Evolutionary conservation across 2,113 vertebrate species (phyloP).

Genomic region (Embiotoca jacksoni): DNA sequence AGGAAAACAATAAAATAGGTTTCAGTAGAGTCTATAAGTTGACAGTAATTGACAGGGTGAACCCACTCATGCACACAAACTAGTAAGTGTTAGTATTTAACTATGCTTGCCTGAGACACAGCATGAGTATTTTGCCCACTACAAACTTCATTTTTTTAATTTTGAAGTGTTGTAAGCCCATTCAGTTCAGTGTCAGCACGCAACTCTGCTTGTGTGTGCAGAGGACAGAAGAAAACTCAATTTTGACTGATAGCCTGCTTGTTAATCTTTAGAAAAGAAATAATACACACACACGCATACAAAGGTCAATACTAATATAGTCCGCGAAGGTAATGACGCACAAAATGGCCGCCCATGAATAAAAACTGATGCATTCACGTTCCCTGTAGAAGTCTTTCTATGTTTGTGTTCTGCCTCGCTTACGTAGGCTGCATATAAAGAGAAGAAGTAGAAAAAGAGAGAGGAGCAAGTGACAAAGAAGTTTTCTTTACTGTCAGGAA

Average conservation of each 20-base stretch:
- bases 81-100: no score
- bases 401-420: background rate
- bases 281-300: background rate
- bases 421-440: background rate
- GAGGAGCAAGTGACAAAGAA: background rate
- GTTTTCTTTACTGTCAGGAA: slow-evolving; percentile 9
- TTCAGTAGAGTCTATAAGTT: no score
- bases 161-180: background rate
- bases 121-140: background rate
- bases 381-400: background rate
- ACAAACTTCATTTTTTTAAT: background rate
- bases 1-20: no score
- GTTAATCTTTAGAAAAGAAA: background rate
- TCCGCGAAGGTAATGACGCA: slow-evolving; percentile 11
- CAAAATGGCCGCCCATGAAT: slow-evolving; percentile 15
- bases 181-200: background rate
- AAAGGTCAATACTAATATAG: background rate
- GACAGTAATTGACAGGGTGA: no score
- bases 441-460: background rate
- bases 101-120: background rate
- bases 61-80: no score
- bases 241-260: background rate
- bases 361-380: slow-evolving; percentile 6
- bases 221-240: background rate
- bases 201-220: background rate